Conservation (phyloP, 2,888 invertebrate genomes). For the Nasonia oneida region DNA sequence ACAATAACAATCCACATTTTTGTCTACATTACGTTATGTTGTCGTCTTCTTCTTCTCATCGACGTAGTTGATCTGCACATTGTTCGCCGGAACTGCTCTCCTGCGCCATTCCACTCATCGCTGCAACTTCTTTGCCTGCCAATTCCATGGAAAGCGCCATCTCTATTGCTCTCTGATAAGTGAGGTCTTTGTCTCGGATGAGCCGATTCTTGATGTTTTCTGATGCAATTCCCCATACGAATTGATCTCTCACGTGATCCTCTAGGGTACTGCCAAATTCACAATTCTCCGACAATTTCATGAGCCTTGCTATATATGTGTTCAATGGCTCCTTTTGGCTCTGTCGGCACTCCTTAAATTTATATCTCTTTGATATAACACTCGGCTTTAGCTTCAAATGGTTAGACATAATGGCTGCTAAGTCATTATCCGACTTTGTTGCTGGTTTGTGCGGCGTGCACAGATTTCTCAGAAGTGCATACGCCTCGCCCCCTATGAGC, state of each 20-base stretch:
- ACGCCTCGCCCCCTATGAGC: conserved; percentile 38
- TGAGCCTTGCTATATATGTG: too few relatives aligned
- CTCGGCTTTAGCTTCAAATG: not conserved
- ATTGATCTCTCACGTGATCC: not conserved
- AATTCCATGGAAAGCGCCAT: not conserved
- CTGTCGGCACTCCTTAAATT: too few relatives aligned
- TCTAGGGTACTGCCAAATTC: not conserved
- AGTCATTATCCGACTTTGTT: conserved; percentile 3
- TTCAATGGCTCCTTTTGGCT: too few relatives aligned
- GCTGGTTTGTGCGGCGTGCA: conserved; percentile 49
- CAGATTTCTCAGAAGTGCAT: conserved; percentile 54
- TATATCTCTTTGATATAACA: too few relatives aligned
- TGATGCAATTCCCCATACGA: conserved; percentile 2
- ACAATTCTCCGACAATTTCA: conserved; percentile 28
- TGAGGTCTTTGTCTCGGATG: not conserved
- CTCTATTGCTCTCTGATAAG: not conserved
- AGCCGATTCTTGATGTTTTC: conserved; percentile 21
- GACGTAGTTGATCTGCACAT: not conserved
- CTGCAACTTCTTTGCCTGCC: not conserved
- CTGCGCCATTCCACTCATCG: not conserved
- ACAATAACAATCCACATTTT: not conserved
- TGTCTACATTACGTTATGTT: not conserved
- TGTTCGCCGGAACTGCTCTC: not conserved
- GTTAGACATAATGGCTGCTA: too few relatives aligned
- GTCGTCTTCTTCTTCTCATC: not conserved